phyloP scores from a whole-genome alignment of 2,113 vertebrate species.

The Crotalus horridus region DNA sequence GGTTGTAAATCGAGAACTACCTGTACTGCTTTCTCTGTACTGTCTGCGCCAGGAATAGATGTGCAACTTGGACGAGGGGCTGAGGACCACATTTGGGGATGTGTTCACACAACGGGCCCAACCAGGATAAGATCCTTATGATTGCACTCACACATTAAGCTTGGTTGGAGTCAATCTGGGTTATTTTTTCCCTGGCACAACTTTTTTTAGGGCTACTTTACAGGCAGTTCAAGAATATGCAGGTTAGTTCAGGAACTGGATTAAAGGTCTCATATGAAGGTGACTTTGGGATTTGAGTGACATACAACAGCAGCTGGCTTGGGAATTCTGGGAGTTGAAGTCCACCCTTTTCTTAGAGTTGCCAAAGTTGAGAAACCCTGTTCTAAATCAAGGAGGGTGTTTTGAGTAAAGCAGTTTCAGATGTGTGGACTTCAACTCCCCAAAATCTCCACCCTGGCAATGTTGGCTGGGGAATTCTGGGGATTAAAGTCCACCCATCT shows the following conservation, averaged over 20 bases:
- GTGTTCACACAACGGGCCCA: background rate
- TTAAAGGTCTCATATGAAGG: background rate
- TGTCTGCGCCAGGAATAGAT: background rate
- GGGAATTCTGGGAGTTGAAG: background rate
- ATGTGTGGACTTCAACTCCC: background rate
- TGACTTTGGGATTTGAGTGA: background rate
- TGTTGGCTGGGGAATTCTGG: background rate
- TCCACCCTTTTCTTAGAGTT: background rate
- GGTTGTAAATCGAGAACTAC: too few relatives aligned
- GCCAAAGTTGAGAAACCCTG: background rate
- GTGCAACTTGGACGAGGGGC: background rate
- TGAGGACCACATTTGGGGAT: too few relatives aligned
- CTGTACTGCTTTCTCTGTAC: background rate
- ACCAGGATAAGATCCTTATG: background rate
- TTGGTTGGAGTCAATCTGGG: background rate
- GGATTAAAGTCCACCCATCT: background rate
- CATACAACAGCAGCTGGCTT: background rate
- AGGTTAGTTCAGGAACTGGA: background rate
- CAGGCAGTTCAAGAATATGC: background rate
- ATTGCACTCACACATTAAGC: background rate
- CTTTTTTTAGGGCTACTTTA: background rate
- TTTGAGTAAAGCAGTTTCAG: background rate
- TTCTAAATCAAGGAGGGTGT: background rate
- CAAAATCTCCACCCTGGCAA: background rate
- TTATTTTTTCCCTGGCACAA: background rate